Evolutionary conservation across 2,113 vertebrate genomes (phyloP).

Genomic region (Beaufortia kweichowensis): DNA sequence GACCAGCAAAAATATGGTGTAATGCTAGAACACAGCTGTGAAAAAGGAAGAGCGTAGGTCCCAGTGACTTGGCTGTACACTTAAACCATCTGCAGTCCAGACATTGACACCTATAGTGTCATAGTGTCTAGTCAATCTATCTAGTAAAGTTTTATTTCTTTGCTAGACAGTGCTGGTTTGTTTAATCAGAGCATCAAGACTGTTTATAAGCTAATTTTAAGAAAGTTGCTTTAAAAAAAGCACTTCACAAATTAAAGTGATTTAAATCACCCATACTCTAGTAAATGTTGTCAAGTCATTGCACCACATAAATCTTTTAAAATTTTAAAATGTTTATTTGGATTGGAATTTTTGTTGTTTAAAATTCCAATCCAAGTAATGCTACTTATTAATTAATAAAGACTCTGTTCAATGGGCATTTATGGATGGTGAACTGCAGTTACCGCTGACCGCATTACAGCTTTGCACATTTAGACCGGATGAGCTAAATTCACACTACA

Average conservation of each 20-base stretch:
- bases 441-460: not conserved
- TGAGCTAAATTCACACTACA: constrained; percentile 47
- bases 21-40: constrained; percentile 18
- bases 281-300: too few species aligned
- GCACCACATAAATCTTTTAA: too few species aligned
- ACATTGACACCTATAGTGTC: not conserved
- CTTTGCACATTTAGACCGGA: constrained; percentile 26
- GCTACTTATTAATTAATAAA: not conserved
- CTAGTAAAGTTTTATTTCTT: not conserved
- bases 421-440: not conserved
- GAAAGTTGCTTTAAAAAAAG: too few species aligned
- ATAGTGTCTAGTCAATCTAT: not conserved
- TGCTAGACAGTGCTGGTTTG: not conserved
- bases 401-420: not conserved
- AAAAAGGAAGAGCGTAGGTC: not conserved
- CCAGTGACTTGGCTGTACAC: not conserved
- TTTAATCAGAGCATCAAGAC: not conserved
- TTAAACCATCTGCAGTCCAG: constrained; percentile 10
- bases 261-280: too few species aligned
- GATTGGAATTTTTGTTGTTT: too few species aligned
- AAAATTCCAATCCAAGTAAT: too few species aligned
- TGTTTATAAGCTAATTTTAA: too few species aligned
- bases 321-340: too few species aligned
- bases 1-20: not conserved
- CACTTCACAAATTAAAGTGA: too few species aligned